Conservation (phyloP, 2,888 invertebrate species). For the Norana najaformis region DNA sequence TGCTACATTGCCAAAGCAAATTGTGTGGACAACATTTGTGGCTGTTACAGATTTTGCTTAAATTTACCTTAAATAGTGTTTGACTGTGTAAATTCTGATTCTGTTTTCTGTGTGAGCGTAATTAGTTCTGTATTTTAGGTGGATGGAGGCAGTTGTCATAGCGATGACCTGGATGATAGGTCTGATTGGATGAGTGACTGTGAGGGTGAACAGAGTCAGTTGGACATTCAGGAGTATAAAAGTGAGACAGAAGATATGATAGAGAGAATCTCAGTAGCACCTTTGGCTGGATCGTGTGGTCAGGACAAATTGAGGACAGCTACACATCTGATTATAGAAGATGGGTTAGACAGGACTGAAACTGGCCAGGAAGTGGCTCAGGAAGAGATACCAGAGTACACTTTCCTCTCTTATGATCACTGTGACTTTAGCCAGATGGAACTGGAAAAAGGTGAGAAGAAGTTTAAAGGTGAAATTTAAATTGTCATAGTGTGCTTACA, state of each 20-base stretch:
- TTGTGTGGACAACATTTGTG: background rate
- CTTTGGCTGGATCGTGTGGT: background rate
- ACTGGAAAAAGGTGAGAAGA: slow-evolving; percentile 1
- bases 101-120: background rate
- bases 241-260: background rate
- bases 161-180: background rate
- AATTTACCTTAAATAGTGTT: background rate
- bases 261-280: background rate
- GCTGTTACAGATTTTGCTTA: background rate
- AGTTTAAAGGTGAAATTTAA: background rate
- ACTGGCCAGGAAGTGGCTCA: background rate
- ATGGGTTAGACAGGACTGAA: background rate
- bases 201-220: background rate
- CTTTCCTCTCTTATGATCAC: background rate
- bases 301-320: background rate
- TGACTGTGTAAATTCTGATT: background rate
- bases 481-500: background rate
- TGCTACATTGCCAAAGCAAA: background rate
- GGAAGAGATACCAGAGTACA: background rate
- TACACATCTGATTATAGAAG: background rate
- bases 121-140: background rate
- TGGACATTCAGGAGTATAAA: background rate
- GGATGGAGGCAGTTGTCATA: slow-evolving; percentile 5
- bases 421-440: background rate
- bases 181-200: background rate